phyloP scores from a whole-genome alignment of 2,113 vertebrate species.

The Chaetops frenatus region DNA sequence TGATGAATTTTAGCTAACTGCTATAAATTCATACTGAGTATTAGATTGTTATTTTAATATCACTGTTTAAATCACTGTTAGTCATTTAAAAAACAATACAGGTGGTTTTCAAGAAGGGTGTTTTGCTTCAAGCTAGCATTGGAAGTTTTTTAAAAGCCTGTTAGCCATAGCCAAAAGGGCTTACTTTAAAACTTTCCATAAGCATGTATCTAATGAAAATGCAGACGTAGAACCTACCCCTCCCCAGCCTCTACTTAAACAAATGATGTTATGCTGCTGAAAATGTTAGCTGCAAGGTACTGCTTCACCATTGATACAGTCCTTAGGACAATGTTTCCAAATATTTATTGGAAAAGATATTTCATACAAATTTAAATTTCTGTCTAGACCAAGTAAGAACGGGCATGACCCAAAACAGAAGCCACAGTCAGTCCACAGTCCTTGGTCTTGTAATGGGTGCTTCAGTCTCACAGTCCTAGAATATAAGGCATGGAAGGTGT shows the following conservation, averaged over 20 bases:
- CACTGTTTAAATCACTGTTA: not conserved
- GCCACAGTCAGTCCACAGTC: not conserved
- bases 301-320: not conserved
- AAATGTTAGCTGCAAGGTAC: not conserved
- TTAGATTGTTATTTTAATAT: not conserved
- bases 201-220: not conserved
- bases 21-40: not conserved
- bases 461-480: not conserved
- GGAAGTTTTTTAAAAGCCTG: not conserved
- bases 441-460: not conserved
- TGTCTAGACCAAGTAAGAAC: not conserved
- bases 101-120: not conserved
- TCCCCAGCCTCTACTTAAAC: not conserved
- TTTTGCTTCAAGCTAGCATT: not conserved
- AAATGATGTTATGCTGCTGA: not conserved
- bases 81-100: not conserved
- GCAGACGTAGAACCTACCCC: not conserved
- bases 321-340: not conserved
- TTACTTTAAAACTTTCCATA: not conserved
- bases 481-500: not conserved
- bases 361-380: not conserved
- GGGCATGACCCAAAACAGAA: not conserved
- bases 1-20: not conserved
- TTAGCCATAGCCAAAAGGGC: not conserved
- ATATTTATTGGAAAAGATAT: not conserved